These are phyloP conservation scores for Brachyalestes nurse DNA, from an alignment of 2,797 vertebrate genomes.

Conservation along the genomic window DNA sequence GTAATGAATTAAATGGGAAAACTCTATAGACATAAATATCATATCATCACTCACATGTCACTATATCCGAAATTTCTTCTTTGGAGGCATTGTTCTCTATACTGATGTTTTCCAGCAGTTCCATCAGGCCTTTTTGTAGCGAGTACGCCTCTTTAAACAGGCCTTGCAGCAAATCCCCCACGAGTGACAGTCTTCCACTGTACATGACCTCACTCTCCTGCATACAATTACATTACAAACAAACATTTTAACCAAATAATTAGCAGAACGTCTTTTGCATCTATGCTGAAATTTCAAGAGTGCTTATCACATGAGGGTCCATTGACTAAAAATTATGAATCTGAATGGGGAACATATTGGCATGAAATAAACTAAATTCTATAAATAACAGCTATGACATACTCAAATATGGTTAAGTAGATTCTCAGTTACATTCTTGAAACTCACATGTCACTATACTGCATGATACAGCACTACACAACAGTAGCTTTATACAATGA, in stretches of 20 bases:
- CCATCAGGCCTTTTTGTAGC: conserved; percentile 91
- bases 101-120: conserved; percentile 84
- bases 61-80: conserved; percentile 79
- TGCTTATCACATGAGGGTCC: not conserved
- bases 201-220: conserved; percentile 93
- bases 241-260: not conserved
- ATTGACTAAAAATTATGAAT: no score
- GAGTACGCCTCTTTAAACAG: conserved; percentile 92
- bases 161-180: conserved; percentile 90
- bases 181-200: conserved; percentile 86
- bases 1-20: not conserved
- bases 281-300: not conserved
- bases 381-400: no score
- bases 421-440: no score
- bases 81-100: conserved; percentile 75
- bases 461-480: no score
- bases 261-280: not conserved
- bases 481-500: no score
- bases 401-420: no score
- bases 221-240: conserved; percentile 21
- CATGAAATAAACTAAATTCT: no score
- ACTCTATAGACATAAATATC: not conserved
- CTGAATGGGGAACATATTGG: no score
- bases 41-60: conserved; percentile 77
- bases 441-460: no score